Conservation (phyloP, 37 sponge, comb jelly and placozoan species). For the Axinella damicornis region DNA sequence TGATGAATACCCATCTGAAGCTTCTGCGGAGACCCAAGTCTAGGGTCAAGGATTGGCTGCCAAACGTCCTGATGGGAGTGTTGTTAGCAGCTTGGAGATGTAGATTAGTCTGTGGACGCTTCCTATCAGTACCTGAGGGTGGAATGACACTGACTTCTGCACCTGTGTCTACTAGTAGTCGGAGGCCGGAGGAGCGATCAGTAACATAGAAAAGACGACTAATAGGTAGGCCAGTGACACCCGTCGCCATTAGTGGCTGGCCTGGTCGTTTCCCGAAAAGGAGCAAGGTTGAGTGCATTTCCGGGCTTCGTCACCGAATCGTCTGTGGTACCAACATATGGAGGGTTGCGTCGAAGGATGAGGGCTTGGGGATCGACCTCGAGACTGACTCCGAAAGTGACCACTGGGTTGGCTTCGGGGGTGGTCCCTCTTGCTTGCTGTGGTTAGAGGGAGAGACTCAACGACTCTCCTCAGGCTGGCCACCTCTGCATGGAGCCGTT, state of each 20-base stretch:
- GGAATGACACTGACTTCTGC: too few relatives aligned
- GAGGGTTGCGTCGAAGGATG: neutral
- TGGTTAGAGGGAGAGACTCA: neutral
- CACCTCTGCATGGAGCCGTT: constrained; percentile 37
- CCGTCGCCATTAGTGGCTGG: constrained; percentile 67
- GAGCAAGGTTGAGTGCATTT: constrained; percentile 60
- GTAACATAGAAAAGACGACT: constrained; percentile 71
- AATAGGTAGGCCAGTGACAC: constrained; percentile 48
- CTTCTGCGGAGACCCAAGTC: too few relatives aligned
- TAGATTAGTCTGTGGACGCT: neutral
- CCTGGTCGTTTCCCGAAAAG: constrained; percentile 53
- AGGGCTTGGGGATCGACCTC: neutral
- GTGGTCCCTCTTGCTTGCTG: too few relatives aligned
- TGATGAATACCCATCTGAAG: too few relatives aligned
- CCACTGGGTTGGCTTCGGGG: too few relatives aligned
- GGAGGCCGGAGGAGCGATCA: constrained; percentile 10
- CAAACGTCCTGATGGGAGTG: constrained; percentile 27
- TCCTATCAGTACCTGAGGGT: neutral
- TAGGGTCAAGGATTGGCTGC: too few relatives aligned
- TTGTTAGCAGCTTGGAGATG: constrained; percentile 36
- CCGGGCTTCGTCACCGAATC: constrained; percentile 54
- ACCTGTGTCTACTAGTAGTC: constrained; percentile 65
- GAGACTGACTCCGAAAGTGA: too few relatives aligned
- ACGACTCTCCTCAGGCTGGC: constrained; percentile 4
- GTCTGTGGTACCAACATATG: constrained; percentile 65